These are phyloP conservation scores for Coendou prehensilis DNA, from an alignment of 2,797 vertebrate genomes.

Conservation along the genomic window DNA sequence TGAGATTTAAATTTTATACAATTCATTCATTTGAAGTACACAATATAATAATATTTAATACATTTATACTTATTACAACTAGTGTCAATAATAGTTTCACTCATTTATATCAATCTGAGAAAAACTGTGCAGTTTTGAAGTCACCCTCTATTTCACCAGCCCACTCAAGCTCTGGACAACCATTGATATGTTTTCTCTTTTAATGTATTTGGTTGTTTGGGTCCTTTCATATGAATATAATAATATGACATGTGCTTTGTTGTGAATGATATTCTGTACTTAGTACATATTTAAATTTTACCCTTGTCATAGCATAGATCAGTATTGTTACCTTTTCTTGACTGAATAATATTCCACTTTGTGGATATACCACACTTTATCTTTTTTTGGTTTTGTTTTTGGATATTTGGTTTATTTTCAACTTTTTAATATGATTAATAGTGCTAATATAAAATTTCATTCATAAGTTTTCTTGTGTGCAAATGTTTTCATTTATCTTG, in stretches of 20 bases:
- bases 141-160: background rate
- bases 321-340: background rate
- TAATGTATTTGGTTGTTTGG: background rate
- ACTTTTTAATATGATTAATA: background rate
- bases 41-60: background rate
- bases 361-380: rapidly evolving
- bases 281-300: background rate
- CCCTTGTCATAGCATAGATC: too few species aligned
- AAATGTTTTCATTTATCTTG: background rate
- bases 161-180: background rate
- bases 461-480: background rate
- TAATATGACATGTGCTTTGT: background rate
- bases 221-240: background rate
- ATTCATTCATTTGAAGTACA: background rate
- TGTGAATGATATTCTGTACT: background rate
- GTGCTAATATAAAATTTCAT: background rate
- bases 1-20: background rate
- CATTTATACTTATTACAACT: too few species aligned
- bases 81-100: background rate
- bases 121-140: background rate
- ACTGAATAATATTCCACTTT: background rate
- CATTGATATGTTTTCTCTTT: background rate
- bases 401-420: background rate
- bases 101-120: background rate
- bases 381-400: background rate